Evolutionary conservation across 2,797 vertebrate species (phyloP).

Genomic region (Chiroxiphia lanceolata): DNA sequence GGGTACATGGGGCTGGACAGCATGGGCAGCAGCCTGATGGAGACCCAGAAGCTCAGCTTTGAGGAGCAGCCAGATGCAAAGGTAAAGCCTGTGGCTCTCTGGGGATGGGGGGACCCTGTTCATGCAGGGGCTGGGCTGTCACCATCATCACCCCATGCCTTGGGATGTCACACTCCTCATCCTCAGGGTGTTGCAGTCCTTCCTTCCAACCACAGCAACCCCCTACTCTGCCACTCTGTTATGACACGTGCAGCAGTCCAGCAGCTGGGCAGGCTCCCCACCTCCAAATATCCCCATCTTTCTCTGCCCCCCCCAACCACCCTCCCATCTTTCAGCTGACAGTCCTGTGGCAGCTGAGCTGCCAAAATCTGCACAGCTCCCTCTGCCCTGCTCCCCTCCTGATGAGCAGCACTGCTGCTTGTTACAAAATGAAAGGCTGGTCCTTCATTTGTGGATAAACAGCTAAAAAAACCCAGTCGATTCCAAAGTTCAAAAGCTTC

Average conservation of each 20-base stretch:
- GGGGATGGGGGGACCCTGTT: background rate
- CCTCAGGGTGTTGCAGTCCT: fast-evolving
- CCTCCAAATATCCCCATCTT: background rate
- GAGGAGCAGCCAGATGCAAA: conserved; percentile 84
- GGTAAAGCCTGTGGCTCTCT: conserved; percentile 69
- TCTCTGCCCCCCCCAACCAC: too few species aligned
- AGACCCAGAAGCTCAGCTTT: conserved; percentile 88
- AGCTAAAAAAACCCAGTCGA: background rate
- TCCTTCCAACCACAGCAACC: background rate
- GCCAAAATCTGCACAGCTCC: background rate
- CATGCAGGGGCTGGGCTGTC: background rate
- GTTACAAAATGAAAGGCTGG: background rate
- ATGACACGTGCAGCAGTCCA: background rate
- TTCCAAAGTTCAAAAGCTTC: background rate
- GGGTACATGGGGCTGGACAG: conserved; percentile 95
- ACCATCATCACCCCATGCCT: background rate
- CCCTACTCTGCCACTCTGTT: background rate
- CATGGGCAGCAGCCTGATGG: conserved; percentile 80
- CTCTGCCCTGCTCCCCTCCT: background rate
- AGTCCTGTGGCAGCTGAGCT: background rate
- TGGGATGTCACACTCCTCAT: background rate
- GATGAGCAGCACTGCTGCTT: background rate
- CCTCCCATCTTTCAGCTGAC: background rate
- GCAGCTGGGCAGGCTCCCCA: background rate
- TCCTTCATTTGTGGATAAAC: background rate